Evolutionary conservation across 2,888 invertebrate genomes (phyloP), one percentile per base, ranked within the genome.

Genomic region (Amphimallon solstitiale): DNA sequence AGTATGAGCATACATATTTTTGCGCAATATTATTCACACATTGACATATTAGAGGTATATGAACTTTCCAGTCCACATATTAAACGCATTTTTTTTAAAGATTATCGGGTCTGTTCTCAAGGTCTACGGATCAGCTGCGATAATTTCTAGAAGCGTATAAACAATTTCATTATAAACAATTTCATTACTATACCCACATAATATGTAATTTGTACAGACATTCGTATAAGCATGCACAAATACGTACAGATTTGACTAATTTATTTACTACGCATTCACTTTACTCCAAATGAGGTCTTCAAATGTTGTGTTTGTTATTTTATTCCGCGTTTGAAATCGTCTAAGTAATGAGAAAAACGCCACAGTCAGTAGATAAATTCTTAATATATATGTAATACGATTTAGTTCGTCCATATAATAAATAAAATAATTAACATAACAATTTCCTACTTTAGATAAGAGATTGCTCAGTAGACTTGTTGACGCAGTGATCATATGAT

Each of bases 381-480:
- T 48, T 43, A 7, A 17, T 2, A 7, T 14, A 14, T 9, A 45
- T 1, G 9, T 45, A 19, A 3, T 17, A 45, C 7, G 10, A 45
- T 15, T 45, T 19, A 10, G 19, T 19, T 15, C 19, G n/a, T 15
- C 15, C 7, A 19, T 19, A 19, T n/a, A 17, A 45, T 7, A 43
- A 43, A 15, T 43, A 59, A 23, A 56, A 23, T 23, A 56, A 59
- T 29, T 59, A 59, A 49, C 19, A 29, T 29, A 38, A 60, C 48
- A 60, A 51, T 63, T 63, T 63, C 49, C 63, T 51, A 63, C 49
- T 48, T 38, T 40, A 63, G 63, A 63, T 63, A 63, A 49, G 43
- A 21, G 15, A 10, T 23, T 40, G 40, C 51, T 40, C 51, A n/a
- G 29, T 15, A 63, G 63, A 63, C 63, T 29, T 63, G 63, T 63